phyloP scores from a whole-genome alignment of 2,888 invertebrate species.

The Caenorhabditis imperialis region DNA sequence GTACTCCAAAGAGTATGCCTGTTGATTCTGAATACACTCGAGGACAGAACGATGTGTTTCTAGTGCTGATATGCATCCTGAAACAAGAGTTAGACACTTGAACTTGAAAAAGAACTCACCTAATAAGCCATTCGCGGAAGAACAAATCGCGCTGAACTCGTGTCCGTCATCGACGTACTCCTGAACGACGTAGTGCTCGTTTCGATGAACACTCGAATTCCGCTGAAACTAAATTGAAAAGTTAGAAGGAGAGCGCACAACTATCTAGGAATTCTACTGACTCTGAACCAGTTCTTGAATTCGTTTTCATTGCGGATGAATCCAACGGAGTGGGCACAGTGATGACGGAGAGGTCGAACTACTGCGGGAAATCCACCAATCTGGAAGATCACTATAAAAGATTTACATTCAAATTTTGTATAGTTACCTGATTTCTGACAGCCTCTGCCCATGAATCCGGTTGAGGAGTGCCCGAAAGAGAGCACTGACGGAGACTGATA shows the following conservation, averaged over 20 bases:
- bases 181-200: slow-evolving; percentile 69
- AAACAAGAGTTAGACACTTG: too few relatives aligned
- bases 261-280: too few relatives aligned
- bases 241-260: background rate
- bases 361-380: slow-evolving; percentile 65
- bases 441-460: slow-evolving; percentile 66
- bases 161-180: slow-evolving; percentile 72
- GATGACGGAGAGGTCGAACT: slow-evolving; percentile 55
- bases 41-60: slow-evolving; percentile 63
- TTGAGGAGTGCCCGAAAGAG: slow-evolving; percentile 63
- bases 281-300: slow-evolving; percentile 64
- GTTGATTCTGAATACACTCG: slow-evolving; percentile 64
- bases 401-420: too few relatives aligned
- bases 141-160: slow-evolving; percentile 71
- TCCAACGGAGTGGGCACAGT: slow-evolving; percentile 63
- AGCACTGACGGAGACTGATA: slow-evolving; percentile 57
- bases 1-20: slow-evolving; percentile 67
- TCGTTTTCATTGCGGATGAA: slow-evolving; percentile 59
- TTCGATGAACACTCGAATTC: slow-evolving; percentile 61
- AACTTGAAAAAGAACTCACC: too few relatives aligned
- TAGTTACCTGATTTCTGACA: slow-evolving; percentile 54
- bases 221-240: slow-evolving; percentile 51
- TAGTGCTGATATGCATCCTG: slow-evolving; percentile 65
- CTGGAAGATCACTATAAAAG: slow-evolving; percentile 23
- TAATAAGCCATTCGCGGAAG: slow-evolving; percentile 64